Evolutionary conservation across 1,140 invertebrate species (phyloP).

Genomic region (Drosophila varians): DNA sequence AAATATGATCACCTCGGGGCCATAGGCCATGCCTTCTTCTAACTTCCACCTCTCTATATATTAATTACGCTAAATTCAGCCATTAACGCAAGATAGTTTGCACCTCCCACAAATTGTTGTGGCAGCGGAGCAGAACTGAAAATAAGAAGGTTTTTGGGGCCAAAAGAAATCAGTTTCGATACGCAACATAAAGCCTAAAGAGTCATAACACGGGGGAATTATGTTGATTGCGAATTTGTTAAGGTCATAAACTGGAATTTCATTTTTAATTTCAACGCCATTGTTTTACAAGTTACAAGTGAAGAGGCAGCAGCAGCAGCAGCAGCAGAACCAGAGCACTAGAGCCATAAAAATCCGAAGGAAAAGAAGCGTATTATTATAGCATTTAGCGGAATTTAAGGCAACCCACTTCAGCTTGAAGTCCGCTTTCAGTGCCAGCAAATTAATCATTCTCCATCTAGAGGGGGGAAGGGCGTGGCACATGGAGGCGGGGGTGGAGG

Average conservation of each 20-base stretch:
- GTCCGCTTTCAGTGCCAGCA: conserved; percentile 50
- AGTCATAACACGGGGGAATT: conserved; percentile 73
- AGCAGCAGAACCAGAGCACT: conserved; percentile 13
- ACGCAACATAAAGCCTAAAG: conserved; percentile 52
- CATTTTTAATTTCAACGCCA: conserved; percentile 81
- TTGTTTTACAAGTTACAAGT: conserved; percentile 55
- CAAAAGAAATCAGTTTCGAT: conserved; percentile 44
- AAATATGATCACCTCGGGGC: conserved; percentile 23
- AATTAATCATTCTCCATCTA: conserved; percentile 71
- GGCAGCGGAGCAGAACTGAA: conserved; percentile 61
- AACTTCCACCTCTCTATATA: conserved; percentile 42
- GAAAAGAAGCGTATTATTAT: conserved; percentile 68
- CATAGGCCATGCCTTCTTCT: background rate
- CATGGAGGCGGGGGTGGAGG: conserved; percentile 4
- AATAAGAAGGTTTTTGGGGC: conserved; percentile 14
- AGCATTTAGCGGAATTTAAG: conserved; percentile 80
- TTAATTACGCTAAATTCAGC: conserved; percentile 77
- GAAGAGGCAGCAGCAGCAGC: conserved; percentile 10
- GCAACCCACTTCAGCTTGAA: conserved; percentile 53
- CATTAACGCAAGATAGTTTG: conserved; percentile 77
- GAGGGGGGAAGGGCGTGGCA: conserved; percentile 1
- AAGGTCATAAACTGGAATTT: conserved; percentile 80
- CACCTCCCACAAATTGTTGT: conserved; percentile 72
- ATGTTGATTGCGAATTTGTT: conserved; percentile 82
- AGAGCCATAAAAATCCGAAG: background rate